These are phyloP conservation scores for Schizothorax lantsangensis DNA, from an alignment of 2,797 vertebrate genomes.

Conservation along the genomic window DNA sequence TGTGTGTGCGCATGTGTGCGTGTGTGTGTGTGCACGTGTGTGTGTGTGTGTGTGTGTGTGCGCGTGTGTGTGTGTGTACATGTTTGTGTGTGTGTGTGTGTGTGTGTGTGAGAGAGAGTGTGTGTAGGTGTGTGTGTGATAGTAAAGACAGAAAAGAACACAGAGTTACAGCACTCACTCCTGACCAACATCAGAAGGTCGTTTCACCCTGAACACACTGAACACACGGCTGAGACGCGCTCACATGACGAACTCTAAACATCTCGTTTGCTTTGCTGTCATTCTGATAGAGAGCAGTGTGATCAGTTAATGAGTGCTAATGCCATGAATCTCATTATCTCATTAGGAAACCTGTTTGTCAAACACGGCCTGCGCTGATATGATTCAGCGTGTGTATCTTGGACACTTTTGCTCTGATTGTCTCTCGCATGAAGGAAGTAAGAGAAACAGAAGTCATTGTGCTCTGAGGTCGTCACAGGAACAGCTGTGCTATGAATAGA, in stretches of 20 bases:
- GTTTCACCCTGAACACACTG: neutral
- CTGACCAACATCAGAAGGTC: conserved; percentile 1
- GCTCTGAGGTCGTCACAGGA: neutral
- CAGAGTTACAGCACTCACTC: neutral
- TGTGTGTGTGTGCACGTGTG: neutral
- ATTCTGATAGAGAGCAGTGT: neutral
- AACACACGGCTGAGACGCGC: neutral
- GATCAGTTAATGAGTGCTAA: neutral
- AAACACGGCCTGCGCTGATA: neutral
- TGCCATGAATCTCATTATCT: neutral
- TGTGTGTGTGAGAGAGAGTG: too few relatives aligned
- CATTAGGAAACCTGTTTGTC: neutral
- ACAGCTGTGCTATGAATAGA: conserved; percentile 59
- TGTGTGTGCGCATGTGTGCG: neutral
- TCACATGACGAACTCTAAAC: neutral
- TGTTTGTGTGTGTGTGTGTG: neutral
- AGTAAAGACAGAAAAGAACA: neutral
- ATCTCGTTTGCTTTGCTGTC: neutral
- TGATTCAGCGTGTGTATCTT: neutral
- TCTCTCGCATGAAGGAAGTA: conserved; percentile 13
- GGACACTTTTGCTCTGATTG: neutral
- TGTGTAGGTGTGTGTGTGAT: neutral
- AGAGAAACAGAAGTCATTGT: conserved; percentile 13
- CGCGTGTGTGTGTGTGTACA: neutral
- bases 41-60: neutral